These are phyloP conservation scores for Argyra leucocephala DNA, from an alignment of 2,888 invertebrate species.

Conservation along the genomic window DNA sequence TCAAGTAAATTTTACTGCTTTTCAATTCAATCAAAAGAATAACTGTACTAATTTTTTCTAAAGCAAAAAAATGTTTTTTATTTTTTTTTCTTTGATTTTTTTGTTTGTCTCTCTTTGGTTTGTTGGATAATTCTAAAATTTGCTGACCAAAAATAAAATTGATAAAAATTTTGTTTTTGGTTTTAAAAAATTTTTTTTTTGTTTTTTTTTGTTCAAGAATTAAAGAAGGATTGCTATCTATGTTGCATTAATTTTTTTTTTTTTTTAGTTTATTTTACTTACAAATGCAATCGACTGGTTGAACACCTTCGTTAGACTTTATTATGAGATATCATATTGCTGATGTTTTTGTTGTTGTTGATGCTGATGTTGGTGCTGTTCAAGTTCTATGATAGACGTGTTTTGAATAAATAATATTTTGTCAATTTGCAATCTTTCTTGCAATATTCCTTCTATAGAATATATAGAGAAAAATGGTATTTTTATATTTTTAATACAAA, in stretches of 20 bases:
- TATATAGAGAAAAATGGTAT: not conserved
- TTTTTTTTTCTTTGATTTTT: not conserved
- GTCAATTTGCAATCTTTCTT: not conserved
- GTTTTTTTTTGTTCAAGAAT: too few species aligned
- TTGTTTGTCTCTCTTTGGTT: too few species aligned
- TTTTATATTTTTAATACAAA: not conserved
- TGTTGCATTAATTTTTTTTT: not conserved
- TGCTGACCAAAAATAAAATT: conserved; percentile 1
- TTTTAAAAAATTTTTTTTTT: too few species aligned
- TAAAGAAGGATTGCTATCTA: too few species aligned
- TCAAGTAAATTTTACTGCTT: not conserved
- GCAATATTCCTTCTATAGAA: not conserved
- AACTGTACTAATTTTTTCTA: not conserved
- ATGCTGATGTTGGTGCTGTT: not conserved
- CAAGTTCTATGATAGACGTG: not conserved
- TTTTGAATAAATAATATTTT: not conserved
- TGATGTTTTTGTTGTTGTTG: not conserved
- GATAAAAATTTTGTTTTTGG: not conserved
- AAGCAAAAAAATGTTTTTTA: not conserved
- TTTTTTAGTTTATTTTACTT: not conserved
- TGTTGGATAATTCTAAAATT: not conserved
- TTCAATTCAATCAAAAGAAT: conserved; percentile 2
- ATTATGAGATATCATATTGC: not conserved
- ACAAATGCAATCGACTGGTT: not conserved
- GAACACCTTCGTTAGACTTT: not conserved